Evolutionary conservation across 2,888 invertebrate species (phyloP).

Genomic region (Cerceris rybyensis): DNA sequence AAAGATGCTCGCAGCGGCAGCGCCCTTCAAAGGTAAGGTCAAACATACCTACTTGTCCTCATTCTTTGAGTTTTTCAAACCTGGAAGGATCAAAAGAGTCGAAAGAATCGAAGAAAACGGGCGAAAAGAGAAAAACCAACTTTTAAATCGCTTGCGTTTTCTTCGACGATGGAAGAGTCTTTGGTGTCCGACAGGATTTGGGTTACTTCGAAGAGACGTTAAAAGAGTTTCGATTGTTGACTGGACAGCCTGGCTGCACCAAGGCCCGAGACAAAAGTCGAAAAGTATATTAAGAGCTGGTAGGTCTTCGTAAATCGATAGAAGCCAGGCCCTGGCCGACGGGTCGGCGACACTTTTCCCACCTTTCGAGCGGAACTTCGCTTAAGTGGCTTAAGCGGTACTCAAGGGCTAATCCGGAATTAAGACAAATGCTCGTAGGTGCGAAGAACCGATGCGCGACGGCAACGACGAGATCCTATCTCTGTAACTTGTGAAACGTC

Average conservation of each 20-base stretch:
- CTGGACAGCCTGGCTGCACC: constrained; percentile 32
- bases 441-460: constrained; percentile 13
- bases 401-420: constrained; percentile 55
- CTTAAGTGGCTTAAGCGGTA: constrained; percentile 50
- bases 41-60: neutral
- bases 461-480: constrained; percentile 5
- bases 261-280: constrained; percentile 58
- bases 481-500: neutral
- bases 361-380: constrained; percentile 50
- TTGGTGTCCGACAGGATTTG: constrained; percentile 55
- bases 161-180: neutral
- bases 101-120: too few relatives aligned
- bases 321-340: constrained; percentile 74
- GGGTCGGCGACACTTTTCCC: constrained; percentile 59
- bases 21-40: constrained; percentile 77
- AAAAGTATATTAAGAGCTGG: constrained; percentile 62
- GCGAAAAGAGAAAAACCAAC: too few relatives aligned
- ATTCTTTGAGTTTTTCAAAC: too few relatives aligned
- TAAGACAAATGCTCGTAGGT: constrained; percentile 49
- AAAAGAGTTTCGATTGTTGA: constrained; percentile 56
- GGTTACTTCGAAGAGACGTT: constrained; percentile 67
- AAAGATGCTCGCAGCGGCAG: constrained; percentile 82
- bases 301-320: constrained; percentile 80
- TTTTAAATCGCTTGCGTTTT: too few relatives aligned
- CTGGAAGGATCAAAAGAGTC: too few relatives aligned